Conservation (phyloP, 2,113 vertebrate genomes). For the Phaethon lepturus region DNA sequence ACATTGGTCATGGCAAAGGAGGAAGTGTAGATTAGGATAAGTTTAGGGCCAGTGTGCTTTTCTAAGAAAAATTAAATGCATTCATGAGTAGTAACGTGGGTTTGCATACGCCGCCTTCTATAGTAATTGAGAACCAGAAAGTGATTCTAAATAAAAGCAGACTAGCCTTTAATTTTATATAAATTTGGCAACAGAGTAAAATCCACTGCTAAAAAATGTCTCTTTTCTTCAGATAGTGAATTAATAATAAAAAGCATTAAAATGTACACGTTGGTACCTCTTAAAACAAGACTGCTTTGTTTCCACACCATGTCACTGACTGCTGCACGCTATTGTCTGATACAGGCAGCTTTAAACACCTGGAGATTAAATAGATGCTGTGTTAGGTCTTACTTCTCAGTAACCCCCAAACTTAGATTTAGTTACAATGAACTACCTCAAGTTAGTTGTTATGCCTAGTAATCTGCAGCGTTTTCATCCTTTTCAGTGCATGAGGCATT, state of each 20-base stretch:
- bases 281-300: background rate
- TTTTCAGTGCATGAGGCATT: background rate
- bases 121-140: background rate
- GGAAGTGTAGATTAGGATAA: background rate
- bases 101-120: background rate
- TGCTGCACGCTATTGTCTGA: rapidly evolving
- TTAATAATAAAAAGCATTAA: background rate
- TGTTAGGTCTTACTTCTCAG: too few relatives aligned
- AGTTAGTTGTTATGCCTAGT: background rate
- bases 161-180: background rate
- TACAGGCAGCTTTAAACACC: too few relatives aligned
- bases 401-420: too few relatives aligned
- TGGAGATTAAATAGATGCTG: rapidly evolving
- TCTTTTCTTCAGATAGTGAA: background rate
- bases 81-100: background rate
- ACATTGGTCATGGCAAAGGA: background rate
- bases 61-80: background rate
- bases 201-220: background rate
- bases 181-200: background rate
- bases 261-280: background rate
- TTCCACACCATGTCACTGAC: background rate
- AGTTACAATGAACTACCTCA: too few relatives aligned
- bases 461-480: background rate
- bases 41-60: background rate
- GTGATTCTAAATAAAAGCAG: background rate